Evolutionary conservation across 2,888 invertebrate species (phyloP).

Genomic region (Acanthococcus lagerstroemiae): DNA sequence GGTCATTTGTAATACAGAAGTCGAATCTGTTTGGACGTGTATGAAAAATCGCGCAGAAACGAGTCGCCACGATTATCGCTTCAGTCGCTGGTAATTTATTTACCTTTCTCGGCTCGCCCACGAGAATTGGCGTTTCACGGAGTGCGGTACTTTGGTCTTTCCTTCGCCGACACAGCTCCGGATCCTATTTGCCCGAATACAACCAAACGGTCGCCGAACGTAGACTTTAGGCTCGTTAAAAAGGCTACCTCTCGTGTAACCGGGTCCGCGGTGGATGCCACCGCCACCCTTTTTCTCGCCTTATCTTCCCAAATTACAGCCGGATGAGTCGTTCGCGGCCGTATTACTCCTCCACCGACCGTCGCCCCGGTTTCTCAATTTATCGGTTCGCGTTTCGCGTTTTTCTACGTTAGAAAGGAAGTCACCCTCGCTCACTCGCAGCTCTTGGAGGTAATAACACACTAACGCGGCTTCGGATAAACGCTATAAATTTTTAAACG

Average conservation of each 20-base stretch:
- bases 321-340: constrained; percentile 38
- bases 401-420: constrained; percentile 13
- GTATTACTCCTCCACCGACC: constrained; percentile 13
- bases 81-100: too few species aligned
- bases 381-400: constrained; percentile 30
- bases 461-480: neutral
- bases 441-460: neutral
- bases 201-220: constrained; percentile 27
- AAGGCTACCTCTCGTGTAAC: constrained; percentile 4
- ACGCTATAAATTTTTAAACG: neutral
- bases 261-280: constrained; percentile 14
- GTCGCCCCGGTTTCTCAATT: constrained; percentile 24
- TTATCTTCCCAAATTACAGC: constrained; percentile 32
- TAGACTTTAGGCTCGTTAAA: constrained; percentile 28
- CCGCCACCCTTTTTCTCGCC: constrained; percentile 6
- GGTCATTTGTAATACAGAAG: too few species aligned
- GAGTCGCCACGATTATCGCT: too few species aligned
- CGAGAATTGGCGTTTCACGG: too few species aligned
- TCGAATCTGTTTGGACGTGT: too few species aligned
- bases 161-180: neutral
- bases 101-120: too few species aligned
- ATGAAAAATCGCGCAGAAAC: too few species aligned
- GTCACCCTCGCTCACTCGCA: constrained; percentile 17
- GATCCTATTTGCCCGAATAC: neutral
- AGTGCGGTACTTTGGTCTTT: too few species aligned